Evolutionary conservation across 2,888 invertebrate genomes (phyloP), one percentile per base, ranked within the genome.

Genomic region (Vesta saturnalis): DNA sequence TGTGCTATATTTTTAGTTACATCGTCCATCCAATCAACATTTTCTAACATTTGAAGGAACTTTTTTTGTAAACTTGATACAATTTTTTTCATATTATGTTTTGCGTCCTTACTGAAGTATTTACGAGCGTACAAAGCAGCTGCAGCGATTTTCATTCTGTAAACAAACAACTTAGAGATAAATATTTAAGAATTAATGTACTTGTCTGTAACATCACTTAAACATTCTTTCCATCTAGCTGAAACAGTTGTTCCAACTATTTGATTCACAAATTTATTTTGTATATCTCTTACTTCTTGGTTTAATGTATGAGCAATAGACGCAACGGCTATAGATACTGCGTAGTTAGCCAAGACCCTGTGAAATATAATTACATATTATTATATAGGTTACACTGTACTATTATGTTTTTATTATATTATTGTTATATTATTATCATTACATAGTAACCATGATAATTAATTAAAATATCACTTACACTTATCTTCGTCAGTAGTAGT

Each of bases 111-210:
- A 72, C 93, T 89, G 85, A 95, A 95, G 81, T 92, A 92, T 79
- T 92, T 91, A 62, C 91, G 87, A 1, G 95, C 93, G 82, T 94
- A 95, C 10, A 94, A 86, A 0, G 94, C 91, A 19, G 94, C 94
- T 18, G 90, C 89, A 5, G 91, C 89, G 57, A 90, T 87, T 19
- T 89, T 86, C 81, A 92, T 85, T 77, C 90, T 90, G 83, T 64
- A 74, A 56, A 23, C 6, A 30, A 4, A 16, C 10, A 21, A n/a
- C 1, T 49, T 16, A 15, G 49, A 43, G 4, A 16, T 8, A n/a
- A 19, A 10, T 43, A 43, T 43, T 43, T 43, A n/a, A n/a, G n/a
- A 5, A 14, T 43, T 43, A 5, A 18, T 57, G 30, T 64, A 64
- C 64, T 15, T 12, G 16, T n/a, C 10, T 3, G 59, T 5, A 18